Evolutionary conservation across 2,888 invertebrate species (phyloP).

Genomic region (Cheilosia grossa): DNA sequence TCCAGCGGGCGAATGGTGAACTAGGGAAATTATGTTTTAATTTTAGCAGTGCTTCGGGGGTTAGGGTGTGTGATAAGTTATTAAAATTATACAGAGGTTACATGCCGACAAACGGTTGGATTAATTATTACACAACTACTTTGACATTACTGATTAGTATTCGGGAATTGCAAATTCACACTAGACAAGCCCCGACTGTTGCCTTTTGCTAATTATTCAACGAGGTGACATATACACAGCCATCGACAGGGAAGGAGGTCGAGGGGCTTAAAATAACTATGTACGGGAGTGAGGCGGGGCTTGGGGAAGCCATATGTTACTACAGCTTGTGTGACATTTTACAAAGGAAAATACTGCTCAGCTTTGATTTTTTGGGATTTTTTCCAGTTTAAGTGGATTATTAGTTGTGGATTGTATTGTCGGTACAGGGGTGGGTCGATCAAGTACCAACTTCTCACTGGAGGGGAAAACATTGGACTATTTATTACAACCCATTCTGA

Average conservation of each 20-base stretch:
- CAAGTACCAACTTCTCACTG: too few species aligned
- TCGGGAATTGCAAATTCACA: constrained; percentile 21
- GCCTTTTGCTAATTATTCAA: constrained; percentile 30
- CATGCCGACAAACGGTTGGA: constrained; percentile 43
- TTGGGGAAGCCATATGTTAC: background rate
- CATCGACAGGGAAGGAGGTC: background rate
- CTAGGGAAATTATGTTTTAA: constrained; percentile 39
- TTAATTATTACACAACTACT: constrained; percentile 59
- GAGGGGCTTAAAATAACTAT: background rate
- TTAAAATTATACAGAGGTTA: constrained; percentile 48
- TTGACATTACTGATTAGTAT: constrained; percentile 40
- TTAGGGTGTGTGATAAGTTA: constrained; percentile 1
- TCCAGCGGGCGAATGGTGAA: constrained; percentile 9
- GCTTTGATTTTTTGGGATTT: too few species aligned
- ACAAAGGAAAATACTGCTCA: too few species aligned
- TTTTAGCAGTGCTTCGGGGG: background rate
- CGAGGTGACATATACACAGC: constrained; percentile 5
- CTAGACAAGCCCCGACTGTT: constrained; percentile 17
- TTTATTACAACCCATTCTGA: too few species aligned
- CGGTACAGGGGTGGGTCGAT: too few species aligned
- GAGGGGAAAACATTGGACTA: too few species aligned
- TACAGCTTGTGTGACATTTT: background rate
- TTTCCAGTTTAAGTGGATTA: too few species aligned
- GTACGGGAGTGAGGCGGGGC: background rate
- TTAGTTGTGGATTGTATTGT: too few species aligned